phyloP scores from a whole-genome alignment of 2,797 vertebrate species.

The Siniperca scherzeri region DNA sequence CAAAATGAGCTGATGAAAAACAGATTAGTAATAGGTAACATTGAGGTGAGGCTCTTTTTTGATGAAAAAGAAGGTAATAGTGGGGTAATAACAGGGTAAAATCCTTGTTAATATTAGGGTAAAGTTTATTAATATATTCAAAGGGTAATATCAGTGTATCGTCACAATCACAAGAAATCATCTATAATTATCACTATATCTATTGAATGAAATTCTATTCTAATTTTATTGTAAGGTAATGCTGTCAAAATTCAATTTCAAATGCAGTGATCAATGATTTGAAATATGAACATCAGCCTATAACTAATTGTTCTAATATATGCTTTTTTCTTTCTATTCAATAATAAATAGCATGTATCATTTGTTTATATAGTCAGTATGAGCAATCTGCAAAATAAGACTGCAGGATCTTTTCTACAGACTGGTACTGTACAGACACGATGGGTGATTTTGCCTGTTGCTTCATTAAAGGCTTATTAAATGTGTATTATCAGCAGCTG shows the following conservation, averaged over 20 bases:
- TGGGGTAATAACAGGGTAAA: neutral
- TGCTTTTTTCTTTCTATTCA: neutral
- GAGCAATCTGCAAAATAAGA: too few relatives aligned
- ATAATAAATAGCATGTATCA: neutral
- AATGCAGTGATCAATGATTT: neutral
- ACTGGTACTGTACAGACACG: neutral
- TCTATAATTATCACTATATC: neutral
- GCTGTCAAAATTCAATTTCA: neutral
- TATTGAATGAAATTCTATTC: neutral
- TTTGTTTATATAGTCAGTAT: neutral
- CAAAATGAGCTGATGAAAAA: neutral
- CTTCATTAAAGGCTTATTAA: neutral
- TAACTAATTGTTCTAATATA: neutral
- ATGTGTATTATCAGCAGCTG: neutral
- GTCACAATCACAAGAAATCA: neutral
- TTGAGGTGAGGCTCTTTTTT: neutral
- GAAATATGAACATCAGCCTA: neutral
- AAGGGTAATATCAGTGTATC: neutral
- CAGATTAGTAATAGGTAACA: neutral
- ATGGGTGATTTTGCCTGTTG: neutral
- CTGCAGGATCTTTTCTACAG: neutral
- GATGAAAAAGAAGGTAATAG: neutral
- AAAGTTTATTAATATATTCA: neutral
- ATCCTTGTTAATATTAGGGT: neutral
- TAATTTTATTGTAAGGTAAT: neutral